Percentiles rank a stretch among this genome's conserved stretches.
phyloP scores from a whole-genome alignment of 1,140 invertebrate genomes.

The Acromyrmex charruanus region DNA sequence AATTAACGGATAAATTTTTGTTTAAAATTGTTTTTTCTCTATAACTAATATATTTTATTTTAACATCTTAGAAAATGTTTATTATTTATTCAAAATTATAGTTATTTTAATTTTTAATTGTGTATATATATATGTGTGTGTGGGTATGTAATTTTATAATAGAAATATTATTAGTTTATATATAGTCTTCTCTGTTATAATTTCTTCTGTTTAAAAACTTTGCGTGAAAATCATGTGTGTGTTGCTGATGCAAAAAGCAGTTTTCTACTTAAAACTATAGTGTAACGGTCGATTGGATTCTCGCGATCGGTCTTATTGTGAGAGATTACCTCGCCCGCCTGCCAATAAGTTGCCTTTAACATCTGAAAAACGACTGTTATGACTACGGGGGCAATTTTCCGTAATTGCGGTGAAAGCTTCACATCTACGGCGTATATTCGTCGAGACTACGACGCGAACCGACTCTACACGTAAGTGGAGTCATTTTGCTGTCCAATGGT shows the following conservation, averaged over 20 bases:
- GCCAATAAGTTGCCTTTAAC: constrained; percentile 71
- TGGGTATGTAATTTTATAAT: neutral
- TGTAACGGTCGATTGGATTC: constrained; percentile 34
- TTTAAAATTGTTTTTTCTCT: neutral
- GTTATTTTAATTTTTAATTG: no score
- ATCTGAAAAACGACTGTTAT: constrained; percentile 83
- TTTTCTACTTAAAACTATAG: constrained; percentile 37
- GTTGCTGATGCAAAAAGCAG: constrained; percentile 15
- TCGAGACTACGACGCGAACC: constrained; percentile 63
- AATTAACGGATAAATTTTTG: neutral
- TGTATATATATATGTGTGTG: neutral
- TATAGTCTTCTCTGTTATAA: neutral
- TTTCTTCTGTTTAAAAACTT: constrained; percentile 18
- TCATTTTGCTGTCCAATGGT: constrained; percentile 84
- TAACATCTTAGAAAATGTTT: neutral
- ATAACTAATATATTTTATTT: neutral
- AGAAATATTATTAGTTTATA: neutral
- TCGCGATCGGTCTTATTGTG: constrained; percentile 61
- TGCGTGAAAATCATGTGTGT: constrained; percentile 12
- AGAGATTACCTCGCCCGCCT: constrained; percentile 56
- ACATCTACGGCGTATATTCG: constrained; percentile 67
- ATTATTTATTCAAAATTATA: no score
- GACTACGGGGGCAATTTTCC: constrained; percentile 82
- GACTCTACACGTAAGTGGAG: constrained; percentile 78
- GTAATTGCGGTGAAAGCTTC: constrained; percentile 85